Percentiles rank a stretch among this genome's conserved stretches.
These are phyloP conservation scores for Scomber colias DNA, from an alignment of 2,113 vertebrate species.

Conservation along the genomic window DNA sequence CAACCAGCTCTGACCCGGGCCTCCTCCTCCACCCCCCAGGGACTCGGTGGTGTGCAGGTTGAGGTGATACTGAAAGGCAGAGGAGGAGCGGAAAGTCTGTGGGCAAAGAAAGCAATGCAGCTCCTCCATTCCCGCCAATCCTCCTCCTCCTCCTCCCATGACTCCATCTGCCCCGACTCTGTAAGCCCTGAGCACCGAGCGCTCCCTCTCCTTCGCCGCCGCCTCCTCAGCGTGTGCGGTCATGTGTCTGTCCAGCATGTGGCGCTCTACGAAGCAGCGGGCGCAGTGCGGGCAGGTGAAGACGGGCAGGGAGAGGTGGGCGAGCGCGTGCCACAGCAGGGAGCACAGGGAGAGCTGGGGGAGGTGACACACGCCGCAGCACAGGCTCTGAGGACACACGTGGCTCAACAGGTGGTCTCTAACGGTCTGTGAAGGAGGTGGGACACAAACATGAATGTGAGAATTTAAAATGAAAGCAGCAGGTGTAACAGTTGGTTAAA, in stretches of 20 bases:
- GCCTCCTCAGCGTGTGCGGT: slow-evolving; percentile 87
- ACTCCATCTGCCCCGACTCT: slow-evolving; percentile 23
- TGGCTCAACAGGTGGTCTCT: slow-evolving; percentile 91
- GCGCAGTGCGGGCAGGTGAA: slow-evolving; percentile 93
- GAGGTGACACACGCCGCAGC: slow-evolving; percentile 90
- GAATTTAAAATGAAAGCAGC: background rate
- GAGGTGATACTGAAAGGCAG: slow-evolving; percentile 91
- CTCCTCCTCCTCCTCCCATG: background rate
- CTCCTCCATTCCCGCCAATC: slow-evolving; percentile 59
- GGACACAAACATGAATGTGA: slow-evolving; percentile 1
- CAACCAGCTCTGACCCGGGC: slow-evolving; percentile 42
- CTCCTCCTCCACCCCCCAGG: background rate
- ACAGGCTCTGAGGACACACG: slow-evolving; percentile 89
- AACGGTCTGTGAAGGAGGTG: slow-evolving; percentile 78
- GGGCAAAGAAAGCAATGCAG: slow-evolving; percentile 82
- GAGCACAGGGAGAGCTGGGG: slow-evolving; percentile 90
- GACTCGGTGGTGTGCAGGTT: slow-evolving; percentile 87
- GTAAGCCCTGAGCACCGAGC: slow-evolving; percentile 37
- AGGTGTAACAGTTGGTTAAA: background rate
- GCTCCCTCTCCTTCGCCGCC: slow-evolving; percentile 60
- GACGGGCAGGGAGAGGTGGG: slow-evolving; percentile 90
- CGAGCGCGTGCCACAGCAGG: slow-evolving; percentile 93
- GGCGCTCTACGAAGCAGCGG: slow-evolving; percentile 91
- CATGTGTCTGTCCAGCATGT: slow-evolving; percentile 93
- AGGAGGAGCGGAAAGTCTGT: slow-evolving; percentile 86